These are phyloP conservation scores for Drosophila paramelanica DNA, from an alignment of 2,888 invertebrate genomes.

Conservation along the genomic window DNA sequence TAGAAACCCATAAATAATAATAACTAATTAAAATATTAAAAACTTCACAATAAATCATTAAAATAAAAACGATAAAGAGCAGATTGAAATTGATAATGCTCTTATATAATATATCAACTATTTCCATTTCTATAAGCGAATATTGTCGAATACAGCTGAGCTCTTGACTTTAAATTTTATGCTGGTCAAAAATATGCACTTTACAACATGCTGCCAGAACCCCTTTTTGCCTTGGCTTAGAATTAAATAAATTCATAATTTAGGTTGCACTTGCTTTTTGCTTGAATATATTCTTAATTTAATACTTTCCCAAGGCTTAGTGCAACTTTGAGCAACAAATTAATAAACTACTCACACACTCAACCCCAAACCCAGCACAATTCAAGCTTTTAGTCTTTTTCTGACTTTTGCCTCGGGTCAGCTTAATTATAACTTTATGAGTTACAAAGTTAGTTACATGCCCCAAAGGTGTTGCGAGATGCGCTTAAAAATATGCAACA, in stretches of 20 bases:
- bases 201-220: too few relatives aligned
- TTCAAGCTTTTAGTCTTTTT: slow-evolving; percentile 17
- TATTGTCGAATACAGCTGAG: too few relatives aligned
- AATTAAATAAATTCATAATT: neutral
- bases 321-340: slow-evolving; percentile 2
- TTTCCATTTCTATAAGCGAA: too few relatives aligned
- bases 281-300: neutral
- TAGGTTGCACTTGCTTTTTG: neutral
- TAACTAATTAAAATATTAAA: too few relatives aligned
- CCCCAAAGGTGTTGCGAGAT: slow-evolving; percentile 58
- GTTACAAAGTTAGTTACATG: slow-evolving; percentile 57
- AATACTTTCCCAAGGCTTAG: neutral
- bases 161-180: too few relatives aligned
- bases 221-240: too few relatives aligned
- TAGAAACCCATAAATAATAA: too few relatives aligned
- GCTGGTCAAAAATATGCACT: too few relatives aligned
- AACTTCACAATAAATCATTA: too few relatives aligned
- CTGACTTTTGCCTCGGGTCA: slow-evolving; percentile 27
- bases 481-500: slow-evolving; percentile 65
- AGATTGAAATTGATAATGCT: too few relatives aligned
- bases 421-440: slow-evolving; percentile 67
- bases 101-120: too few relatives aligned
- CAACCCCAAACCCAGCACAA: neutral
- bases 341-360: slow-evolving; percentile 5
- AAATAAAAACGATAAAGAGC: too few relatives aligned